Evolutionary conservation across 2,797 vertebrate species (phyloP).

Genomic region (Hypotaenidia philippensis): DNA sequence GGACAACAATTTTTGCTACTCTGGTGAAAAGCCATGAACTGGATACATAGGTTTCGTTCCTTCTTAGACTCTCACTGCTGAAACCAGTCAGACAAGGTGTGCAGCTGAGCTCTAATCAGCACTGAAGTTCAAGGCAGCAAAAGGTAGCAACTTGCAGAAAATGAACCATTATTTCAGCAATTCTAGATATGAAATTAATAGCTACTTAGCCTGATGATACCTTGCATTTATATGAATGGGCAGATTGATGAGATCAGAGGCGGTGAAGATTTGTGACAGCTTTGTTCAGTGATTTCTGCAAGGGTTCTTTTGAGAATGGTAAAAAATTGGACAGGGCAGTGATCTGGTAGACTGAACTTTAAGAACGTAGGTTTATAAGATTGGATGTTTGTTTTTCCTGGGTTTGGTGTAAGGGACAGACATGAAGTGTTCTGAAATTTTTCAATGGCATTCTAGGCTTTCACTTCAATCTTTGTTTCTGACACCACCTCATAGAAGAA

Average conservation of each 20-base stretch:
- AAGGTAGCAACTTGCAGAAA: background rate
- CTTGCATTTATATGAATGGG: background rate
- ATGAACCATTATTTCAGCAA: background rate
- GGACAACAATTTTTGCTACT: background rate
- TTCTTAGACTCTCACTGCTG: background rate
- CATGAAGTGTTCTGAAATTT: background rate
- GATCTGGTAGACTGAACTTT: background rate
- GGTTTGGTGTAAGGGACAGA: background rate
- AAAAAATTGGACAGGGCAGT: background rate
- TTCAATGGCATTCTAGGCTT: background rate
- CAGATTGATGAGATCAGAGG: background rate
- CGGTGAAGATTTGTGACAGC: background rate
- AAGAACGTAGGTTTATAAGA: background rate
- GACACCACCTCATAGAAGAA: background rate
- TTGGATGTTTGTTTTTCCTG: background rate
- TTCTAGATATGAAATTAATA: background rate
- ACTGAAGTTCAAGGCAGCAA: background rate
- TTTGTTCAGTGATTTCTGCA: background rate
- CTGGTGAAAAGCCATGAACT: background rate
- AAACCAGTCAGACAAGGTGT: background rate
- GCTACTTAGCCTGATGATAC: background rate
- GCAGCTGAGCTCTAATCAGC: background rate
- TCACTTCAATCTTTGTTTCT: background rate
- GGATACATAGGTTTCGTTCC: background rate
- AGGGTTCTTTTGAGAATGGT: background rate